Conservation (phyloP, 2,113 vertebrate species). For the Corythaeola cristata region DNA sequence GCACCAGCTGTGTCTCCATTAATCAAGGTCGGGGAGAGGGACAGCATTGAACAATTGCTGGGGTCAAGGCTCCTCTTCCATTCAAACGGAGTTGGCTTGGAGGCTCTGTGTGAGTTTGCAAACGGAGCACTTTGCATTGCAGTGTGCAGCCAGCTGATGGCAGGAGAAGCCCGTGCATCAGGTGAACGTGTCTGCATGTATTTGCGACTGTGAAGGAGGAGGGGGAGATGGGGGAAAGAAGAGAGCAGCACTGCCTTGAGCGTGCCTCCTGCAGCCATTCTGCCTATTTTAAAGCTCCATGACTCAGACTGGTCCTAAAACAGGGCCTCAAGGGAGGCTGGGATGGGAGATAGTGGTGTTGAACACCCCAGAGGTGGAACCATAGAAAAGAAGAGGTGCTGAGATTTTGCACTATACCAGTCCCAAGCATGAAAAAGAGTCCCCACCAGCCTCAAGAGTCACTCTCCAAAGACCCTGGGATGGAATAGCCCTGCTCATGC, state of each 20-base stretch:
- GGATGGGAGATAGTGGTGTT: neutral
- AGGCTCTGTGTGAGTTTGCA: neutral
- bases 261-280: neutral
- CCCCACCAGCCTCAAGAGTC: rapidly evolving
- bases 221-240: neutral
- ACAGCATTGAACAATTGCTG: rapidly evolving
- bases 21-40: neutral
- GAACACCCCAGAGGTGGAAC: neutral
- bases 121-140: neutral
- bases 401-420: neutral
- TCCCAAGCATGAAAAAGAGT: neutral
- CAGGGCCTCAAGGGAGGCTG: neutral
- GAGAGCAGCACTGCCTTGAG: neutral
- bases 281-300: neutral
- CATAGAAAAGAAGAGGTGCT: neutral
- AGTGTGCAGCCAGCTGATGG: conserved; percentile 58
- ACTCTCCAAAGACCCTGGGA: neutral
- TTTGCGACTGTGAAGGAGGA: neutral
- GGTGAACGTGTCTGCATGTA: rapidly evolving
- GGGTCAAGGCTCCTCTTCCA: neutral
- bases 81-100: rapidly evolving
- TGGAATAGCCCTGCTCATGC: neutral
- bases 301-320: neutral
- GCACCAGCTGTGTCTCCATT: rapidly evolving
- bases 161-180: conserved; percentile 33